Base-by-base conservation (phyloP, 2,888 invertebrate genomes). In the Melinaea marsaeus region DNA sequence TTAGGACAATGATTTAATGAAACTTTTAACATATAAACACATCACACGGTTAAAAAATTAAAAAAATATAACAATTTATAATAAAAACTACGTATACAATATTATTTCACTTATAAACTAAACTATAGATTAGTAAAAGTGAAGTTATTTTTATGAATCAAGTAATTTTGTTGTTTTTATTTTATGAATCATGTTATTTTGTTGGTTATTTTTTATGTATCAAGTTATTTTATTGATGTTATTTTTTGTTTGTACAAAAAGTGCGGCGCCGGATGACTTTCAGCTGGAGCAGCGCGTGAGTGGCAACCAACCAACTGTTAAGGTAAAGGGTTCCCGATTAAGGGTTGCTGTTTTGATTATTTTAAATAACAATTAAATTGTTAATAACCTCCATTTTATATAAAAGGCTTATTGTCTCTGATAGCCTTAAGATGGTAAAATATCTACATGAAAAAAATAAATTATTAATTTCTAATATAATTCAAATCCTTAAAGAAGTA, bases 221-320 rank as follows among this genome's bases (percentile, higher is more conserved):
- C 9, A 60, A 60, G 35, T 11, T 51, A 42, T 63, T 57, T 51
- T 13, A 45, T 45, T n/a, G 3, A 13, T 32, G 42, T 35, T 60
- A 9, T 62, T 57, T 64, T 68, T 65, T 60, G 60, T 62, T 63
- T 51, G 11, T 62, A 67, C 60, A 64, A 69, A 65, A 63, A 63
- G 55, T 48, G 63, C 63, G 69, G 70, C 69, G 69, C 69, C 67
- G 62, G 57, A 60, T 55, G 48, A 47, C 48, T 62, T 64, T 66
- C 69, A 70, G 67, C 58, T 67, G 70, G 58, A 63, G 68, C 57
- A 55, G 65, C 68, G 75, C 71, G 62, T 72, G 68, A 70, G 60
- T 76, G 72, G 73, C 69, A 75, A 67, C 69, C 72, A 75, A 64
- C 70, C 71, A 60, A 72, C 71, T 74, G 71, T 71, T 67, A 66